phyloP scores from a whole-genome alignment of 2,797 vertebrate genomes.

The Chaetophractus vellerosus region DNA sequence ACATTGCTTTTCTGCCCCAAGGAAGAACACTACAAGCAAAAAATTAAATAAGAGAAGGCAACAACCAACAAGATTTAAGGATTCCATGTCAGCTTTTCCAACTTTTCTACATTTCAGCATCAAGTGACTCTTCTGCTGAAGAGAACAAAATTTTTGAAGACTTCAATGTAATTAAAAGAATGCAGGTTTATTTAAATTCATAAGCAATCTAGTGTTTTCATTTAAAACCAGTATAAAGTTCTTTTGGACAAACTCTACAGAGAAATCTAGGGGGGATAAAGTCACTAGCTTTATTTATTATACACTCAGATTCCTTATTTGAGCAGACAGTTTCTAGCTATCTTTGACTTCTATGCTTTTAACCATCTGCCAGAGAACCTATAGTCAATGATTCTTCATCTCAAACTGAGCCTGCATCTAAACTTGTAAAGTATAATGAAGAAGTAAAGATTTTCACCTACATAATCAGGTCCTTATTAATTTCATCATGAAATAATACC shows the following conservation, averaged over 20 bases:
- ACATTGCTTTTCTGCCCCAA: not conserved
- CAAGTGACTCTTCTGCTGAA: not conserved
- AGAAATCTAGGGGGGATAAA: conserved; percentile 17
- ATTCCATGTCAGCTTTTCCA: conserved; percentile 3
- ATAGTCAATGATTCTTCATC: not conserved
- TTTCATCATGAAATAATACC: not conserved
- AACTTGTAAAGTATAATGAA: not conserved
- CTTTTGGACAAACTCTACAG: conserved; percentile 2
- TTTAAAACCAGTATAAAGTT: conserved; percentile 39
- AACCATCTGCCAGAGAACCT: not conserved
- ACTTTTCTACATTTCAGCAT: not conserved
- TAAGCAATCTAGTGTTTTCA: not conserved
- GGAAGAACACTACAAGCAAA: not conserved
- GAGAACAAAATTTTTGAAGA: conserved; percentile 2
- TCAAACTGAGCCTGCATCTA: not conserved
- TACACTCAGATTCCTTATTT: conserved; percentile 24
- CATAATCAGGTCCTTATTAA: not conserved
- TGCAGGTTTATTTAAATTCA: conserved; percentile 41
- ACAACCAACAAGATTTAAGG: not conserved
- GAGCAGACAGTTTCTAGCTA: conserved; percentile 27
- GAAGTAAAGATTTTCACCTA: not conserved
- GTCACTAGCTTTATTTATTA: conserved; percentile 53
- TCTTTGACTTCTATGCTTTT: conserved; percentile 15
- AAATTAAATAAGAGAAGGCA: not conserved
- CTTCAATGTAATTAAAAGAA: conserved; percentile 50